These are phyloP conservation scores for Pediacus dermestoides DNA, from an alignment of 2,888 invertebrate genomes.

Conservation along the genomic window DNA sequence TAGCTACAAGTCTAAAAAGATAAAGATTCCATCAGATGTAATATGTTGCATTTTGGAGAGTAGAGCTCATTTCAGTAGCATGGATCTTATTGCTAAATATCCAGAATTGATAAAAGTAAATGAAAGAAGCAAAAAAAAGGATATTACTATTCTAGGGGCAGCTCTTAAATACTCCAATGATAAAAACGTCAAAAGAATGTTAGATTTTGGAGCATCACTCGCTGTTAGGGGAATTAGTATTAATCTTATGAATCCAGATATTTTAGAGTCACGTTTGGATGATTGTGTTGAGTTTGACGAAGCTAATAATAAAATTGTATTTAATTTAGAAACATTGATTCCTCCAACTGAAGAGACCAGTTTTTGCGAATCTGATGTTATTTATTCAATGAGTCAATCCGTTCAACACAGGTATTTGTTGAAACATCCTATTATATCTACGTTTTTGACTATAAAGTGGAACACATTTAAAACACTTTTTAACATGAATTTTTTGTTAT, in stretches of 20 bases:
- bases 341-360: too few relatives aligned
- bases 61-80: conserved; percentile 15
- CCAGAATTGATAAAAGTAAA: conserved; percentile 48
- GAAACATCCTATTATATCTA: too few relatives aligned
- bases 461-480: too few relatives aligned
- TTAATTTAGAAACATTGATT: conserved; percentile 60
- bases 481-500: too few relatives aligned
- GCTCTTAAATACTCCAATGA: conserved; percentile 68
- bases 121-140: conserved; percentile 31
- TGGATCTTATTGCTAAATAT: too few relatives aligned
- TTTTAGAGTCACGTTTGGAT: conserved; percentile 70
- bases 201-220: conserved; percentile 70
- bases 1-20: conserved; percentile 39
- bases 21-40: conserved; percentile 23
- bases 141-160: conserved; percentile 59
- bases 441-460: too few relatives aligned
- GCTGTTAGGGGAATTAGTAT: conserved; percentile 69
- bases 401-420: too few relatives aligned
- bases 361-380: too few relatives aligned
- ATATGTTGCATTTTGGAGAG: conserved; percentile 51
- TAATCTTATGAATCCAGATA: conserved; percentile 65
- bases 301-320: conserved; percentile 59
- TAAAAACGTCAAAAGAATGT: conserved; percentile 59
- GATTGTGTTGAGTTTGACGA: conserved; percentile 67
- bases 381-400: too few relatives aligned